Evolutionary conservation across 2,888 invertebrate genomes (phyloP), one percentile per base, ranked within the genome.

Genomic region (Kuschelorhynchus macadamiae): DNA sequence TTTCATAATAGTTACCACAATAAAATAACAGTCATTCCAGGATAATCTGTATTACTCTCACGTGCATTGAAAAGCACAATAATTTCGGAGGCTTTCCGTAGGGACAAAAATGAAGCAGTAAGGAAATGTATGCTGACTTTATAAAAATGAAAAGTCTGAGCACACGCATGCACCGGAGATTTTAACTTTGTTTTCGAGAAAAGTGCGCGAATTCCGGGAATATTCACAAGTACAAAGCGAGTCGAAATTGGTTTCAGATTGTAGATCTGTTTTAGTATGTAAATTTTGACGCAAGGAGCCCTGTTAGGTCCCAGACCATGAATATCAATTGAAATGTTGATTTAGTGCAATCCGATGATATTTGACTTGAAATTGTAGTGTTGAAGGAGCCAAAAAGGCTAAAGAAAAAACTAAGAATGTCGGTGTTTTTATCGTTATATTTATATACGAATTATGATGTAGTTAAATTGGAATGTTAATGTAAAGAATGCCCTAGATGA

Each of bases 281-380:
- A 82, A 83, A 83, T 83, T 79, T 78, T 73, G 75, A 77, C 80
- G 81, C 80, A 81, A 82, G 81, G 81, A 80, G 81, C 76, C 78
- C 44, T 41, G 75, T 77, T 79, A 79, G 77, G 82, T 83, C 83
- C 83, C 83, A 83, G 74, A 79, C 83, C 83, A 83, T 83, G 83
- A 83, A 83, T 83, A 83, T 76, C 81, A 83, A 82, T 79, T 80
- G 79, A 77, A 76, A 76, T 76, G 76, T 77, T 78, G 77, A 78
- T 77, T 78, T 72, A 71, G 69, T 66, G 70, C 60, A 75, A 75
- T 61, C 73, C 71, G 46, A 71, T 75, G 71, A 71, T 64, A 62
- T 68, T 71, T 71, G 73, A 73, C 73, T 71, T 66, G 60, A 70
- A 73, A 73, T 71, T 70, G 63, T 20, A 41, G 42, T 30, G 55